These are phyloP conservation scores for Orchestes rusci DNA, from an alignment of 2,888 invertebrate genomes.

Conservation along the genomic window DNA sequence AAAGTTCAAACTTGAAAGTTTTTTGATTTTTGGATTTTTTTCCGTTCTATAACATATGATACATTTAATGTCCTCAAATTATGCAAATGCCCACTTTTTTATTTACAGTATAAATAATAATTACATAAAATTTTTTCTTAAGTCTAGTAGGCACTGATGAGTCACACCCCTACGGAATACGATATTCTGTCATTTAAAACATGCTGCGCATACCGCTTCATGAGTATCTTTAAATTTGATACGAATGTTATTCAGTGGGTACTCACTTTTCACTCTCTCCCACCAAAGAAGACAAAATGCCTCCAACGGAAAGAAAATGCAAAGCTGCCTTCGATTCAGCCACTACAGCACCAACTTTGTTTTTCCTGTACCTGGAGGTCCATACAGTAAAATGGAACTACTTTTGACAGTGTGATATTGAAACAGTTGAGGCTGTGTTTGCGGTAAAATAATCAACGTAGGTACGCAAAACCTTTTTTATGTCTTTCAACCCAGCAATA, in stretches of 20 bases:
- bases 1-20: too few species aligned
- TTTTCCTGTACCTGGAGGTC: conserved; percentile 48
- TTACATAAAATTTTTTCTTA: too few species aligned
- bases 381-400: conserved; percentile 49
- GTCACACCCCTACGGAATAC: too few species aligned
- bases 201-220: too few species aligned
- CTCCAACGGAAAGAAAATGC: conserved; percentile 48
- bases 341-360: conserved; percentile 43
- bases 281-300: conserved; percentile 49
- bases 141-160: too few species aligned
- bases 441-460: conserved; percentile 48
- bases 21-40: too few species aligned
- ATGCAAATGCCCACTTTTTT: too few species aligned
- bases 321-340: conserved; percentile 47
- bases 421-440: conserved; percentile 50
- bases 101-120: too few species aligned
- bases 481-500: conserved; percentile 46
- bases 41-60: too few species aligned
- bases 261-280: conserved; percentile 53
- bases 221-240: not conserved
- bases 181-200: too few species aligned
- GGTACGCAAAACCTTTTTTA: conserved; percentile 46
- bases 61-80: too few species aligned
- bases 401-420: conserved; percentile 40
- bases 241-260: not conserved